phyloP scores from a whole-genome alignment of 2,888 invertebrate genomes.

The Caenorhabditis angaria region DNA sequence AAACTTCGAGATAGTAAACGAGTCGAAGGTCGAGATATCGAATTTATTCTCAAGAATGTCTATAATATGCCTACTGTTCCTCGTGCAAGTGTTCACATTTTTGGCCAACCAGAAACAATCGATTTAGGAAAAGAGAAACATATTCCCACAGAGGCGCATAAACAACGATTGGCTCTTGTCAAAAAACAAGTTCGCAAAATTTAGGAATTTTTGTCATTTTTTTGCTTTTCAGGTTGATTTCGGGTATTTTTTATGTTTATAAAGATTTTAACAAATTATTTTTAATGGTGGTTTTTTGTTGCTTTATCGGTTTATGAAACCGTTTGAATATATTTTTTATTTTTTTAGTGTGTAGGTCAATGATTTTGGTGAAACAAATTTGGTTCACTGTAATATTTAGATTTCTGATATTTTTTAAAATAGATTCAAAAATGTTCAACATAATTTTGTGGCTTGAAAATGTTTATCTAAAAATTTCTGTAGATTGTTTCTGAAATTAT shows the following conservation, averaged over 20 bases:
- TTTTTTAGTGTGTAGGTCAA: no score
- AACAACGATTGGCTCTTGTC: conserved; percentile 73
- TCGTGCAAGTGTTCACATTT: conserved; percentile 78
- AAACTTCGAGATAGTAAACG: conserved; percentile 37
- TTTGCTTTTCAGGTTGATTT: no score
- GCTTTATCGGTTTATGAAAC: neutral
- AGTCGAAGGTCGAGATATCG: conserved; percentile 53
- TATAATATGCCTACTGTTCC: conserved; percentile 76
- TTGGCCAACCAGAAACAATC: conserved; percentile 32
- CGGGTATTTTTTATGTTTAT: neutral
- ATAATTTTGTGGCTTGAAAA: no score
- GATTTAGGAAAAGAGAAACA: conserved; percentile 40
- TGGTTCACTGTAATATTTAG: no score
- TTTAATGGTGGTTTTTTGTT: neutral
- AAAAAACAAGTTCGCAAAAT: conserved; percentile 73
- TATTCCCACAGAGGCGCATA: conserved; percentile 55
- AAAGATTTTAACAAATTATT: no score
- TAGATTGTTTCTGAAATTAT: neutral
- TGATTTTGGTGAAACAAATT: no score
- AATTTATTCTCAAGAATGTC: conserved; percentile 52
- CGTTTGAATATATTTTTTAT: neutral
- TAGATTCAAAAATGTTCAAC: no score
- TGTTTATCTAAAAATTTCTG: no score
- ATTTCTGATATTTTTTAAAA: no score
- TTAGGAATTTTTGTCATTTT: conserved; percentile 17